Percentiles rank a stretch among this genome's conserved stretches.
Evolutionary conservation across 92 coral and sea anemone species (phyloP).

Genomic region (Diadumene lineata): DNA sequence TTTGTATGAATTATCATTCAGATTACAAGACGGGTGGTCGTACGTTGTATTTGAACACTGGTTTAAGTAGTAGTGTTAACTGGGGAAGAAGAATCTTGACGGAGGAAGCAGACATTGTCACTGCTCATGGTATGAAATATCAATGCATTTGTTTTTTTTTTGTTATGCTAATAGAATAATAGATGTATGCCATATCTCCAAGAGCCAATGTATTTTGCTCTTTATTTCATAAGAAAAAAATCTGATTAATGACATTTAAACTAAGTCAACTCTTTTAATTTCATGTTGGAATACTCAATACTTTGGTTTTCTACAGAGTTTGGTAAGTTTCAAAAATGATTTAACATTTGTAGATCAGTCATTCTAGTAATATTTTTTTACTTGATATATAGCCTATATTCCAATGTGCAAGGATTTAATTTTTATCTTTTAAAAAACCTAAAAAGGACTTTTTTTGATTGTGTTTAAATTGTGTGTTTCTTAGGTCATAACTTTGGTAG

Average conservation of each 20-base stretch:
- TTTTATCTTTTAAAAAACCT: no score
- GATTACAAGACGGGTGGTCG: constrained; percentile 54
- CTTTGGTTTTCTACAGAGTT: constrained; percentile 4
- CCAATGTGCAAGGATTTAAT: no score
- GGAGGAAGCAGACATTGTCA: constrained; percentile 96
- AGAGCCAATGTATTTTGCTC: background rate
- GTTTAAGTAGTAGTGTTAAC: constrained; percentile 90
- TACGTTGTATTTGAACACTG: constrained; percentile 82
- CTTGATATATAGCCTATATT: no score
- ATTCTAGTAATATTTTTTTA: no score
- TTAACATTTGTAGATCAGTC: no score
- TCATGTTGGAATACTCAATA: background rate
- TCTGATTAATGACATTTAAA: background rate
- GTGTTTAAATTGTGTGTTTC: no score
- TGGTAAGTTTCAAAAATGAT: no score
- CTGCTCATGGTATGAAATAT: constrained; percentile 86
- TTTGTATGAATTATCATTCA: constrained; percentile 3
- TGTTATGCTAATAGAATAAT: no score
- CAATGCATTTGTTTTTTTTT: no score
- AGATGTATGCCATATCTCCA: no score
- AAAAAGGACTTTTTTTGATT: no score
- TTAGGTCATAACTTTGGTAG: constrained; percentile 98
- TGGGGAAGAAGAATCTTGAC: constrained; percentile 83
- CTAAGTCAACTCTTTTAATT: background rate
- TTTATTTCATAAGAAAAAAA: no score